Conservation (phyloP, 2,797 vertebrate genomes). For the Salarias fasciatus region DNA sequence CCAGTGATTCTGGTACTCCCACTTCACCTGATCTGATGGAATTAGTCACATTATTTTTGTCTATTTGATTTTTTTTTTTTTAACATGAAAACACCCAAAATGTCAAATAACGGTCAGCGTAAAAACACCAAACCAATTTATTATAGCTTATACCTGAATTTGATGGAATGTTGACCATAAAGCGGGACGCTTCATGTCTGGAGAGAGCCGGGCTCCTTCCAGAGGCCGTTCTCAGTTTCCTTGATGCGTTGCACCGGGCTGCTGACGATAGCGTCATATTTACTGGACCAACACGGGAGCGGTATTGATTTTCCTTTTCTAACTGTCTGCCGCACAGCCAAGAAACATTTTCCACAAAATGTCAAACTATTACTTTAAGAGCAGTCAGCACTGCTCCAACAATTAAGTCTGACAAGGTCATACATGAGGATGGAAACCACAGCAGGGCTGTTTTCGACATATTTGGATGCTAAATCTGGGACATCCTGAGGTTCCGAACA, state of each 20-base stretch:
- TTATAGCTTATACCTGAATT: no score
- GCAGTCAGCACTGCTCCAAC: slow-evolving; percentile 2
- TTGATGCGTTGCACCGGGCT: not conserved
- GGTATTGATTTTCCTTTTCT: slow-evolving; percentile 10
- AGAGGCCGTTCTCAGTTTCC: no score
- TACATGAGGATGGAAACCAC: not conserved
- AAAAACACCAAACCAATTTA: no score
- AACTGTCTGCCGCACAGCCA: not conserved
- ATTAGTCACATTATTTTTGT: no score
- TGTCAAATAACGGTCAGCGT: no score
- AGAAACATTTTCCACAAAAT: slow-evolving; percentile 6
- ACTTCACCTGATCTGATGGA: no score
- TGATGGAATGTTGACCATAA: no score
- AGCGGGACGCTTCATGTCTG: no score
- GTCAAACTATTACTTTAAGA: slow-evolving; percentile 5
- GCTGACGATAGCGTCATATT: slow-evolving; percentile 11
- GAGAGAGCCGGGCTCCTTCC: no score
- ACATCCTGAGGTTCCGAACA: not conserved
- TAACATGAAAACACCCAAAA: no score
- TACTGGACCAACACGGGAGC: slow-evolving; percentile 1
- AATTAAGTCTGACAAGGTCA: slow-evolving; percentile 2
- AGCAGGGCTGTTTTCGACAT: not conserved
- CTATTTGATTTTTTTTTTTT: no score
- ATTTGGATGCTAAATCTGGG: not conserved
- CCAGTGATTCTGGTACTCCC: no score